Evolutionary conservation across 2,888 invertebrate species (phyloP), one percentile per base, ranked within the genome.

Genomic region (Pedicia rivosa): DNA sequence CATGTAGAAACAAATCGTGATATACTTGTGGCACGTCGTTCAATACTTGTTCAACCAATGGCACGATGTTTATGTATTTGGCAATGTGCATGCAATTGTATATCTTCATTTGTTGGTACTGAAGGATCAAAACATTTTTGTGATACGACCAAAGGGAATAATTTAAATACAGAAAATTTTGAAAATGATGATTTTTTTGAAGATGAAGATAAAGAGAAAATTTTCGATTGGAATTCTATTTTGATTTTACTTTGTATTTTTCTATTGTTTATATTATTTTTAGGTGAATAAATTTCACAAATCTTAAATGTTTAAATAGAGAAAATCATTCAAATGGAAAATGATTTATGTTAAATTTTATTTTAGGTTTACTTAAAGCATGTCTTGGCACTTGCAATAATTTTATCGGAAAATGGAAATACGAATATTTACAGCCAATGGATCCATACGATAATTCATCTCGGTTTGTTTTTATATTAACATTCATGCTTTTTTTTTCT

Each of bases 1-100:
- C 35, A 42, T 39, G 44, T 47, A 7, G 25, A 24, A 29, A 35
- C 32, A 6, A 15, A 27, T 36, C 35, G 37, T 2, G 26, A 43
- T 40, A 39, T 41, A 41, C 40, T 45, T 36, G 41, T 48, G 20
- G 39, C 48, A 15, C 39, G 39, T 37, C 50, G 57, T 19, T 17
- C 43, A 12, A 44, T 57, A 40, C 42, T 44, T 10, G 42, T 56
- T 20, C 47, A 51, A 38, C 43, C 45, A n/a, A 42, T 46, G 33
- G 41, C 46, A 8, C 51, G 57, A 29, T 57, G 57, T 40, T 47
- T 57, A 29, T 57, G 57, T 41, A 40, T 56, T 8, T 55, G 53
- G 54, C 44, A 52, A 13, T 57, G 57, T 36, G 43, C 46, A 4
- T 57, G 57, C 25, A 48, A 54, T 31, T 57, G 57, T 37, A 42